These are phyloP conservation scores for Cyanoramphus novaezelandiae DNA, from an alignment of 2,113 vertebrate genomes.

Conservation along the genomic window DNA sequence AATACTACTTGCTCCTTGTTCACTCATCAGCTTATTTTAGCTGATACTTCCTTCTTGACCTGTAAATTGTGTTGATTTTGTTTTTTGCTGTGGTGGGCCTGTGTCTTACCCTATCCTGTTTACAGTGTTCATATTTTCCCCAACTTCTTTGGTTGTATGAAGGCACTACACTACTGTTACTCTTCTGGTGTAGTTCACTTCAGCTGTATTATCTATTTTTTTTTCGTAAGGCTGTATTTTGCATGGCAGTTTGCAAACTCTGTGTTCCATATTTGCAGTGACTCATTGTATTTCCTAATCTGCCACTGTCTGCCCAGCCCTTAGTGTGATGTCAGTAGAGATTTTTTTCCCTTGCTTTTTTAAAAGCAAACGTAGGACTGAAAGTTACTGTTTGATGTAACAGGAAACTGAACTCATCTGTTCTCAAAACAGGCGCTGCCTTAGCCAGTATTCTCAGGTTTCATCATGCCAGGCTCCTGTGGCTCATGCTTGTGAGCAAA, in stretches of 20 bases:
- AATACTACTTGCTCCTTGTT: slow-evolving; percentile 53
- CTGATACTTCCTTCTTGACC: slow-evolving; percentile 44
- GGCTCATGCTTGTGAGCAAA: not conserved
- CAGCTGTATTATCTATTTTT: not conserved
- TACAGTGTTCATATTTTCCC: not conserved
- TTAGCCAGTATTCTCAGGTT: not conserved
- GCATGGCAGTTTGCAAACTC: not conserved
- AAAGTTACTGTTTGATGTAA: slow-evolving; percentile 58
- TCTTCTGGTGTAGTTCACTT: not conserved
- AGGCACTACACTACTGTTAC: not conserved
- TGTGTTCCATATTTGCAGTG: slow-evolving; percentile 17
- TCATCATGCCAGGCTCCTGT: not conserved
- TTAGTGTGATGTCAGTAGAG: slow-evolving; percentile 45
- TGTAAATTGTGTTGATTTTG: not conserved
- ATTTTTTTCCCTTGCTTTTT: not conserved
- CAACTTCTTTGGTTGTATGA: not conserved
- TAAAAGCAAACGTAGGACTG: not conserved
- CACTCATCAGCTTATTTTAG: slow-evolving; percentile 57
- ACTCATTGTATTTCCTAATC: slow-evolving; percentile 62
- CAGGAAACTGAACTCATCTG: slow-evolving; percentile 55
- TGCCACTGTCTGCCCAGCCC: slow-evolving; percentile 25
- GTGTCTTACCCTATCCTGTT: not conserved
- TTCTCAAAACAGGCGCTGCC: slow-evolving; percentile 20
- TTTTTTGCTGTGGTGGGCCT: not conserved
- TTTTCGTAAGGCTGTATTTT: not conserved